phyloP scores from a whole-genome alignment of 2,113 vertebrate species.

The Phycodurus eques region DNA sequence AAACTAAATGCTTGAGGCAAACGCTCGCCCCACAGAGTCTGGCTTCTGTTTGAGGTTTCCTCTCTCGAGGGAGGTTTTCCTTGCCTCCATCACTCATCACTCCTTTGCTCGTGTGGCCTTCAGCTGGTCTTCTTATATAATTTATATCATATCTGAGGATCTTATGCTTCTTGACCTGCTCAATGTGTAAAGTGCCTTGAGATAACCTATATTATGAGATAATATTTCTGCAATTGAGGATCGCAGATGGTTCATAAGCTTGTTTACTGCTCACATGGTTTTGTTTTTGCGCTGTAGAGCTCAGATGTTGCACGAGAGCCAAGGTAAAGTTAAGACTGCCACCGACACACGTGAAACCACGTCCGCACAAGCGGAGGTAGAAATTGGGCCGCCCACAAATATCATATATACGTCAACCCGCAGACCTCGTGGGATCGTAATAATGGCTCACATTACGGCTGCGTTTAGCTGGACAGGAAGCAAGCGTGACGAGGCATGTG shows the following conservation, averaged over 20 bases:
- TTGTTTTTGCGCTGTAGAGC: neutral
- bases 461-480: neutral
- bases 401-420: neutral
- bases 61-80: too few species aligned
- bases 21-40: too few species aligned
- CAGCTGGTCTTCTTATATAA: too few species aligned
- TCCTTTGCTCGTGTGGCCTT: too few species aligned
- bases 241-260: neutral
- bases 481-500: neutral
- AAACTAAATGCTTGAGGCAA: too few species aligned
- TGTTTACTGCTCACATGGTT: neutral
- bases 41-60: too few species aligned
- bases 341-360: neutral
- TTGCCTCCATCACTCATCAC: too few species aligned
- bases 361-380: neutral
- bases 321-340: neutral
- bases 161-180: too few species aligned
- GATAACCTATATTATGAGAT: too few species aligned
- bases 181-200: too few species aligned
- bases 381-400: neutral
- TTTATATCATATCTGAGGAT: too few species aligned
- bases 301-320: neutral
- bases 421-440: neutral
- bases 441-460: neutral
- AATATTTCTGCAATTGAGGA: too few species aligned